Conservation (phyloP, 2,888 invertebrate species). For the Drosophila pegasa region DNA sequence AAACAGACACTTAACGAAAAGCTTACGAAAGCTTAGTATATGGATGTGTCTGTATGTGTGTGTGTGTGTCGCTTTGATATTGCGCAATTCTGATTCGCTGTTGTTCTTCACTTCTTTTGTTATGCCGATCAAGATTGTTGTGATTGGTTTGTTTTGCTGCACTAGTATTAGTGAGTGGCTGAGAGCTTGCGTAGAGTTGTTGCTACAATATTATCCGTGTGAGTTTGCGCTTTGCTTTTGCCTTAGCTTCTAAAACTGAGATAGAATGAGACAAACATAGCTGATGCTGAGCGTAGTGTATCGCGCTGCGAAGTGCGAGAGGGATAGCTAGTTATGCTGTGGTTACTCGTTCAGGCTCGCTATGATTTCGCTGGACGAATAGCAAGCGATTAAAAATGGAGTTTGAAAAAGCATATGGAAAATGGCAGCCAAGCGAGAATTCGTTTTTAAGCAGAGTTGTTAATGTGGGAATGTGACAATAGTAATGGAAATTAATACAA, state of each 20-base stretch:
- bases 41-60: background rate
- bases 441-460: background rate
- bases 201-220: background rate
- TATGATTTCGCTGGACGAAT: background rate
- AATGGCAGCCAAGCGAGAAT: background rate
- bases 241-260: too few relatives aligned
- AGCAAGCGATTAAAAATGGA: background rate
- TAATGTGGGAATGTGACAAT: background rate
- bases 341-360: background rate
- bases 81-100: background rate
- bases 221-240: background rate
- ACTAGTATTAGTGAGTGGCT: background rate
- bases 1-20: constrained; percentile 9
- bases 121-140: background rate
- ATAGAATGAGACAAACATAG: too few relatives aligned
- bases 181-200: background rate
- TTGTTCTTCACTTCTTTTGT: background rate
- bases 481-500: too few relatives aligned
- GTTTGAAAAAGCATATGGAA: background rate
- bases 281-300: fast-evolving
- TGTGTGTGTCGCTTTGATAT: background rate
- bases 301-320: background rate
- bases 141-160: background rate
- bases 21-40: background rate
- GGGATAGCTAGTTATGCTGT: background rate